A percentile compares a stretch with the other conserved stretches of the same genome.
Evolutionary conservation across 2,797 vertebrate species (phyloP).

Genomic region (Muscicapa striata): DNA sequence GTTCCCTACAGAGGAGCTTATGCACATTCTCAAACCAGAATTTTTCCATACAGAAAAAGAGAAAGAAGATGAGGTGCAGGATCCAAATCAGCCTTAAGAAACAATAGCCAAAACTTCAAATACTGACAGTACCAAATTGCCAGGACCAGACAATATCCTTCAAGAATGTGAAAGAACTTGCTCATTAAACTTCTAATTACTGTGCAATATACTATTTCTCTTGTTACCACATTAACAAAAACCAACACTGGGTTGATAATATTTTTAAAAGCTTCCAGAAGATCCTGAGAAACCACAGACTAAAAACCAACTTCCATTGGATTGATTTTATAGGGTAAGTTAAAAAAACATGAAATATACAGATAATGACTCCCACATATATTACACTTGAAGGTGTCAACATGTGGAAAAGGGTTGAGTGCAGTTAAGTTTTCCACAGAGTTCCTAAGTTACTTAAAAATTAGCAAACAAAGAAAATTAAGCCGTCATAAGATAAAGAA

Average conservation of each 20-base stretch:
- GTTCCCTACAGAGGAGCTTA: background rate
- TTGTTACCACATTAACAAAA: background rate
- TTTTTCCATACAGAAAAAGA: background rate
- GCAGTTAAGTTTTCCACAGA: background rate
- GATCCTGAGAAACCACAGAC: background rate
- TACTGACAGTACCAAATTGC: background rate
- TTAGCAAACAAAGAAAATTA: background rate
- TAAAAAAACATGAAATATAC: background rate
- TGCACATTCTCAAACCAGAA: background rate
- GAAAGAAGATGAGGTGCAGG: background rate
- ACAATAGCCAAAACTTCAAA: background rate
- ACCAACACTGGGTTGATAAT: rapidly evolving
- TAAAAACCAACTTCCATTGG: background rate
- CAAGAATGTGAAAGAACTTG: background rate
- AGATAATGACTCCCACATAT: background rate
- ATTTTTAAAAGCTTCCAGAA: background rate
- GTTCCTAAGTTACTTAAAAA: background rate
- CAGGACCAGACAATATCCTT: background rate
- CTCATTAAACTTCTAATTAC: background rate
- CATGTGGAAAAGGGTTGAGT: background rate
- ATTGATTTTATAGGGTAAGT: background rate
- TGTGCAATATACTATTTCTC: background rate
- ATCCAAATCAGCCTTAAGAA: background rate
- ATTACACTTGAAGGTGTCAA: background rate
- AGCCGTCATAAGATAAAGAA: background rate